These are phyloP conservation scores for Anoplophora glabripennis DNA, from an alignment of 1,140 invertebrate species.

Conservation along the genomic window DNA sequence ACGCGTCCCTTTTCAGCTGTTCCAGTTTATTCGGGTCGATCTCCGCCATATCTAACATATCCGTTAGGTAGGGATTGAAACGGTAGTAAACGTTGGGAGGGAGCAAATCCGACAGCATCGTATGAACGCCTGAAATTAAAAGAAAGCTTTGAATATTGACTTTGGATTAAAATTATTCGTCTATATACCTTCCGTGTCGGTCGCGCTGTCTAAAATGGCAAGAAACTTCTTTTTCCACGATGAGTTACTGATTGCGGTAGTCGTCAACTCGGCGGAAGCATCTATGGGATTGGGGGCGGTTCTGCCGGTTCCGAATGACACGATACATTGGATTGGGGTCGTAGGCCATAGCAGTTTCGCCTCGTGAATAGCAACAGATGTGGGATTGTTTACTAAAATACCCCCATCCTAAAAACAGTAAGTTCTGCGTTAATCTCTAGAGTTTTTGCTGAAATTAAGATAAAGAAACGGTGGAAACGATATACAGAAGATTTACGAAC, in stretches of 20 bases:
- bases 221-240: constrained; percentile 80
- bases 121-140: constrained; percentile 70
- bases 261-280: constrained; percentile 36
- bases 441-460: no score
- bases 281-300: constrained; percentile 49
- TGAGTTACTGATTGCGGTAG: constrained; percentile 45
- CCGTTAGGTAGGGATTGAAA: constrained; percentile 87
- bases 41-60: constrained; percentile 82
- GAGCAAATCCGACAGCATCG: constrained; percentile 77
- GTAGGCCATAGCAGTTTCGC: constrained; percentile 82
- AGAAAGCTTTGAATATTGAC: constrained; percentile 2
- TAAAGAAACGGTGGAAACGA: no score
- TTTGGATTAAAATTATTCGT: not conserved
- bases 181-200: constrained; percentile 78
- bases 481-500: no score
- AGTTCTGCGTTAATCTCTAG: no score
- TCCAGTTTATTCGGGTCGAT: constrained; percentile 66
- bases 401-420: constrained; percentile 69
- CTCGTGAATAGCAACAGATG: constrained; percentile 87
- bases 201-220: constrained; percentile 86
- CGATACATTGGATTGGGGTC: constrained; percentile 75
- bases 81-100: constrained; percentile 78
- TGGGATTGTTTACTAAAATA: constrained; percentile 88
- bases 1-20: constrained; percentile 63
- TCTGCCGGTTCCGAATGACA: constrained; percentile 86